Evolutionary conservation across 2,888 invertebrate genomes (phyloP), one percentile per base, ranked within the genome.

Genomic region (Heliconius ismenius): DNA sequence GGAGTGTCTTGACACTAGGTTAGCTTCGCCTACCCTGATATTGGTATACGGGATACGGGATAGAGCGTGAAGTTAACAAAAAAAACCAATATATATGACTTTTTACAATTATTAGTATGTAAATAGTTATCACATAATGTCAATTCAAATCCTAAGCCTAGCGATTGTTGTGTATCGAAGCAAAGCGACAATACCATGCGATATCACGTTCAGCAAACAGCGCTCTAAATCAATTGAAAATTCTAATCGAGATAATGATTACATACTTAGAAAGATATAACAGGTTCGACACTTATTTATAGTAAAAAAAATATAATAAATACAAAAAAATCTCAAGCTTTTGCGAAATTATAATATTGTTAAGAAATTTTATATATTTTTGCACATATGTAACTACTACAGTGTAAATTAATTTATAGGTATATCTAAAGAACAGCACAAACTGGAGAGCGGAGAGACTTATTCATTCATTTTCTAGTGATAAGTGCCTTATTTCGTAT

Each of bases 161-260:
- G 70, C 70, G 70, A 70, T 24, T n/a, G 69, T 70, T 70, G n/a
- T 70, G 58, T 58, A 58, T 36, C 4, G 15, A 58, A 54, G 69
- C 69, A 70, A 70, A 54, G 69, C 69, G 69, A 70, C 39, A n/a
- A 11, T 18, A 32, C 13, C 54, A 24, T 58, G 70, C 36, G 15
- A 26, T 36, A 24, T 58, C 70, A 70, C 70, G 70, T 70, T n/a
- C 58, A 36, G 36, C 36, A 70, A 65, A 74, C 54, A 73, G 18
- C 4, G 24, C 1, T 49, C 18, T 58, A 26, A 62, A 9, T 54
- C 24, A 18, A 1, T 49, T 28, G 28, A n/a, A 18, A 73, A 7
- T 73, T 26, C 9, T 36, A n/a, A 36, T 65, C 21, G 32, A 65
- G 13, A 10, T 36, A n/a, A n/a, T 36, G 3, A 65, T 65, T n/a